Evolutionary conservation across 2,113 vertebrate species (phyloP).

Genomic region (Elaphurus davidianus): DNA sequence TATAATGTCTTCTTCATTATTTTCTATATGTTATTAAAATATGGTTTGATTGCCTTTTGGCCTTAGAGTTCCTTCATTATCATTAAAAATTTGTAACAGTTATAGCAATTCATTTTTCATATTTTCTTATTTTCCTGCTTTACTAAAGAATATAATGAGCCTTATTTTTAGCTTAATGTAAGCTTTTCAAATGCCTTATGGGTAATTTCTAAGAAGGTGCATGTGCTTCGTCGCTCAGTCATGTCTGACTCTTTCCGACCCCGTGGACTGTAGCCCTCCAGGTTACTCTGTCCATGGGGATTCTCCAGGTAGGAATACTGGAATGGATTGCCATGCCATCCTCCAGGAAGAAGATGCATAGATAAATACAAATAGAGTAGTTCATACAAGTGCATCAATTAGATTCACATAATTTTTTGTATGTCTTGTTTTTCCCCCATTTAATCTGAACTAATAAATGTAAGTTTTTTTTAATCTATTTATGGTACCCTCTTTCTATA

Average conservation of each 20-base stretch:
- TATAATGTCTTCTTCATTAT: background rate
- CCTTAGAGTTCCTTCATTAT: background rate
- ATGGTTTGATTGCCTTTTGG: background rate
- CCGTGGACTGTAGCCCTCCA: background rate
- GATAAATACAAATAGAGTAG: background rate
- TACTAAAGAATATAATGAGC: background rate
- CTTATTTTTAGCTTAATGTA: background rate
- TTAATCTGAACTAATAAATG: background rate
- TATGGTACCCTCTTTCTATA: background rate
- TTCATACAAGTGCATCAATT: background rate
- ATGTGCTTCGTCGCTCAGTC: background rate
- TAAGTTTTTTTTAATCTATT: background rate
- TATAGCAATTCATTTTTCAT: background rate
- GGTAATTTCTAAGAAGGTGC: background rate
- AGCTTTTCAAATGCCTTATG: background rate
- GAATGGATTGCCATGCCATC: background rate
- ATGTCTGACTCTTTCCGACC: rapidly evolving
- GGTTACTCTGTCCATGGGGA: background rate
- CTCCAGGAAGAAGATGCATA: background rate
- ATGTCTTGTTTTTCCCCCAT: too few species aligned
- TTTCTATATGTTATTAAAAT: background rate
- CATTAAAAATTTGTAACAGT: background rate
- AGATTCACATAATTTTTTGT: background rate
- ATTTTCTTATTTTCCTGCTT: background rate
- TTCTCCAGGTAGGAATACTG: background rate